phyloP scores from a whole-genome alignment of 2,888 invertebrate genomes.

The Caenorhabditis uteleia region DNA sequence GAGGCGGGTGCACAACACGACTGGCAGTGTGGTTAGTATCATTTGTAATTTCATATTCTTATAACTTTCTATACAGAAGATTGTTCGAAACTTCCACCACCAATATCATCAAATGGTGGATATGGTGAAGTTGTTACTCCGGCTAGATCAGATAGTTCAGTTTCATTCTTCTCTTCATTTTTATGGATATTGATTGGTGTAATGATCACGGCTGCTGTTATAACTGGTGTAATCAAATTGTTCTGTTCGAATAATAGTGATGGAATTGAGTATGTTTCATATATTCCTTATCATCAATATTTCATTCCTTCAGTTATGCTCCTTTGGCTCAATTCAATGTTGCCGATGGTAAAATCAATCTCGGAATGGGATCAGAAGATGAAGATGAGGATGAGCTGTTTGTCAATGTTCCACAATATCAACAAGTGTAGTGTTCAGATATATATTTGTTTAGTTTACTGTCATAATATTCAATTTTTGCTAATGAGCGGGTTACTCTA shows the following conservation, averaged over 20 bases:
- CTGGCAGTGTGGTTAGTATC: constrained; percentile 47
- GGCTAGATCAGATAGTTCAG: background rate
- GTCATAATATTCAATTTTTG: too few relatives aligned
- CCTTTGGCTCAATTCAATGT: constrained; percentile 55
- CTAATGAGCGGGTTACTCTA: too few relatives aligned
- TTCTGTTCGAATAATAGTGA: too few relatives aligned
- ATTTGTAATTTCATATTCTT: background rate
- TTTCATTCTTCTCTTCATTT: constrained; percentile 19
- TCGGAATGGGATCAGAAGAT: constrained; percentile 32
- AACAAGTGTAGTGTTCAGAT: too few relatives aligned
- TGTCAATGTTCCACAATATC: constrained; percentile 15
- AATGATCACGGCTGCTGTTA: constrained; percentile 27
- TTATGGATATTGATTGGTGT: constrained; percentile 36
- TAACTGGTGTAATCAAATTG: too few relatives aligned
- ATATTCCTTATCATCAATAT: constrained; percentile 3
- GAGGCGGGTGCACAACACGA: constrained; percentile 34
- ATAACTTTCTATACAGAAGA: constrained; percentile 38
- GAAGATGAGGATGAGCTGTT: constrained; percentile 26
- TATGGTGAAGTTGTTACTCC: background rate
- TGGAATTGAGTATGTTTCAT: too few relatives aligned
- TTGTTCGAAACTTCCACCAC: constrained; percentile 35
- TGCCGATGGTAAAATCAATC: constrained; percentile 35
- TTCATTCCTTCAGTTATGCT: constrained; percentile 43
- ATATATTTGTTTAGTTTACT: too few relatives aligned
- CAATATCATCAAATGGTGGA: background rate